Conservation (phyloP, 2,113 vertebrate species). For the Hypanus sabinus region DNA sequence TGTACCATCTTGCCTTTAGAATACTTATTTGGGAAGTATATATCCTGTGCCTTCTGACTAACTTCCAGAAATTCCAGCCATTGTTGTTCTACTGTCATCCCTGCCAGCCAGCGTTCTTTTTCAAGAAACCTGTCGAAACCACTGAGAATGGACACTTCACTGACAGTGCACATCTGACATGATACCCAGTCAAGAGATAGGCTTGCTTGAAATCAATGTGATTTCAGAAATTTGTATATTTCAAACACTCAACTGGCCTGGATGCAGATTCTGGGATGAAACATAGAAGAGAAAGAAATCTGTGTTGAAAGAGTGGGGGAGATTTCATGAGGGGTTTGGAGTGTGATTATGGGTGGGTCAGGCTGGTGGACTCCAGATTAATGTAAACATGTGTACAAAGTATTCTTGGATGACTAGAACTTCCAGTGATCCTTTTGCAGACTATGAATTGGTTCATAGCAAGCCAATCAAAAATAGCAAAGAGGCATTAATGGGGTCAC, state of each 20-base stretch:
- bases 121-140: not conserved
- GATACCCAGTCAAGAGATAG: not conserved
- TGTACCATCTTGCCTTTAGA: too few species aligned
- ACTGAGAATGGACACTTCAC: not conserved
- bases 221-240: not conserved
- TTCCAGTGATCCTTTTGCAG: not conserved
- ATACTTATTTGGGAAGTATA: too few species aligned
- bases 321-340: not conserved
- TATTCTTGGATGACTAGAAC: not conserved
- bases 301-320: not conserved
- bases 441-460: not conserved
- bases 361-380: not conserved
- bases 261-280: not conserved
- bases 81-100: too few species aligned
- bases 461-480: not conserved
- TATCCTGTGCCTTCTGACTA: too few species aligned
- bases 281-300: not conserved
- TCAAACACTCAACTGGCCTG: not conserved
- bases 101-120: too few species aligned
- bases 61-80: too few species aligned
- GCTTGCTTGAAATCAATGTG: not conserved
- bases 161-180: not conserved
- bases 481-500: not conserved
- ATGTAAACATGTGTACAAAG: not conserved
- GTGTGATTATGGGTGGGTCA: not conserved